These are phyloP conservation scores for Rhingia rostrata DNA, from an alignment of 2,888 invertebrate genomes.

Conservation along the genomic window DNA sequence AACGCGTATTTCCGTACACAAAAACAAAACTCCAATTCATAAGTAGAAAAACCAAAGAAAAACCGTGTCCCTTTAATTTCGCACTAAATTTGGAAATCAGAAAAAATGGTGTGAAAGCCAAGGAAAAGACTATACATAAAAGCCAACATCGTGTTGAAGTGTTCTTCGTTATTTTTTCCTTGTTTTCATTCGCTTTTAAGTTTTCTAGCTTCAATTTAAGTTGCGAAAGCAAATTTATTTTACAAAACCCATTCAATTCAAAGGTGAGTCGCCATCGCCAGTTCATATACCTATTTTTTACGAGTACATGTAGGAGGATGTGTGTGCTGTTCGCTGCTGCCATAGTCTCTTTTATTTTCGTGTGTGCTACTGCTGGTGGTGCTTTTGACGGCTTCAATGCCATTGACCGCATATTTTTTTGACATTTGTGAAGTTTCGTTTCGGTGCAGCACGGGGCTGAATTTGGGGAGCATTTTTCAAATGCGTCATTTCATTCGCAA, in stretches of 20 bases:
- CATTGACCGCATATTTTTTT: slow-evolving; percentile 75
- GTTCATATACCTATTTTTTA: not conserved
- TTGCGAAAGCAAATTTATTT: slow-evolving; percentile 56
- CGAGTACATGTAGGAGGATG: not conserved
- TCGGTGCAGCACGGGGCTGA: slow-evolving; percentile 56
- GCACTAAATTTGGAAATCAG: slow-evolving; percentile 67
- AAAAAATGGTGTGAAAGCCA: slow-evolving; percentile 75
- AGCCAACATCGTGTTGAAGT: slow-evolving; percentile 52
- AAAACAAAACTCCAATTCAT: slow-evolving; percentile 37
- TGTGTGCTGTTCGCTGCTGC: slow-evolving; percentile 19
- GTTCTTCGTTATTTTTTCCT: slow-evolving; percentile 60
- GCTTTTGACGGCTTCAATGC: slow-evolving; percentile 74
- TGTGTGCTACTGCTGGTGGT: slow-evolving; percentile 9
- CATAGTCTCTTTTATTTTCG: slow-evolving; percentile 20
- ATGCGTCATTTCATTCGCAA: slow-evolving; percentile 65
- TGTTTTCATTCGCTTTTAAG: slow-evolving; percentile 53
- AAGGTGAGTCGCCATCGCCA: slow-evolving; percentile 49
- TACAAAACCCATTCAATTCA: slow-evolving; percentile 66
- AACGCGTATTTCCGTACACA: slow-evolving; percentile 38
- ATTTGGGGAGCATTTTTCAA: slow-evolving; percentile 65
- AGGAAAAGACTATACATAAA: slow-evolving; percentile 54
- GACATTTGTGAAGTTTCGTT: slow-evolving; percentile 73
- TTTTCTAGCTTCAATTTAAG: slow-evolving; percentile 60
- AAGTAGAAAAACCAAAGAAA: not conserved
- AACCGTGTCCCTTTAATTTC: slow-evolving; percentile 45